Conservation (phyloP, 2,888 invertebrate species). For the Patella depressa region DNA sequence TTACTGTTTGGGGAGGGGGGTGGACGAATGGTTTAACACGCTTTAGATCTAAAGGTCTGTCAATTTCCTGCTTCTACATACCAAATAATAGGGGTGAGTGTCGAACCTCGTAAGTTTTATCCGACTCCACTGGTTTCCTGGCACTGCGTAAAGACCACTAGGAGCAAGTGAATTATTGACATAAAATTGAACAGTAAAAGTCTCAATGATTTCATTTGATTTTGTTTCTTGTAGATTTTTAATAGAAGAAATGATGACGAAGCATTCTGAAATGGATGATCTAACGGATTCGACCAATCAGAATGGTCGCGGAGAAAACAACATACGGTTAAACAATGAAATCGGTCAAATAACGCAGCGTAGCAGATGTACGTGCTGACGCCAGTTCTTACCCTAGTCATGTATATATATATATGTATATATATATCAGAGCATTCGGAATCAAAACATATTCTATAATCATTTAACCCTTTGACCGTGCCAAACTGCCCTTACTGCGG, state of each 20-base stretch:
- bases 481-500: conserved; percentile 5
- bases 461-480: too few relatives aligned
- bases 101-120: too few relatives aligned
- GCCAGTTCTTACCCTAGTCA: too few relatives aligned
- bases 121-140: too few relatives aligned
- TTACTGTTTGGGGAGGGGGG: too few relatives aligned
- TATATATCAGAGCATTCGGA: too few relatives aligned
- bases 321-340: neutral
- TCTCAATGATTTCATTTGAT: neutral
- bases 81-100: too few relatives aligned
- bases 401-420: too few relatives aligned
- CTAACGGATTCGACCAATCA: conserved; percentile 49
- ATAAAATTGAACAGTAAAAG: neutral
- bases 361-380: conserved; percentile 1
- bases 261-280: conserved; percentile 57
- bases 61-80: too few relatives aligned
- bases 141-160: neutral
- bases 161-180: neutral
- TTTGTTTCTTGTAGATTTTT: conserved; percentile 49
- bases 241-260: conserved; percentile 62
- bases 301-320: conserved; percentile 3
- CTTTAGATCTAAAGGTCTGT: too few relatives aligned
- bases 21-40: too few relatives aligned
- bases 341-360: neutral
- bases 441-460: too few relatives aligned